Base-by-base conservation (phyloP, 2,113 vertebrate genomes). In the Sprattus sprattus region DNA sequence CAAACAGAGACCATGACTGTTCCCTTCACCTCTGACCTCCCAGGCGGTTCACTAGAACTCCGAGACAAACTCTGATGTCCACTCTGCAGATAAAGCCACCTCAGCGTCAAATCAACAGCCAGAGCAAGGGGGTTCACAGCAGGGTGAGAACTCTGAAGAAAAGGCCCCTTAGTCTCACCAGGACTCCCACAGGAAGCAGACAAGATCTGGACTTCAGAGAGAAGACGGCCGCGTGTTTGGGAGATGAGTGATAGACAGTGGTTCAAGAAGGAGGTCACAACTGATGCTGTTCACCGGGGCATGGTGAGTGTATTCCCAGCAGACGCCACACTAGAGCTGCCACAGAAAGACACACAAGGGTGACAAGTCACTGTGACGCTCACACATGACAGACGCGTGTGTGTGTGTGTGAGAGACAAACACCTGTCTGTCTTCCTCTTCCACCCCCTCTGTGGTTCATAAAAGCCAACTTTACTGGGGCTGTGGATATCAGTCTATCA, bases 61-160 rank as follows among this genome's bases (percentile, higher is more conserved):
- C 4, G 71, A 78, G 32, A 11, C 32, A 10, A 16, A 2, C 71
- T 78, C 83, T 91, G 92, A 90, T 89, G 87, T 86, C 85, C 84
- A 39, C 11, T 39, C 25, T 18, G 28, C 84, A 82, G 87, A 92
- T 89, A 88, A 89, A 82, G 86, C 71, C 32, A 78, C 71, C 71
- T 44, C 71, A 89, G 89, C 83, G 75, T 6, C 4, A 44, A 45
- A 50, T 57, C 81, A 54, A 50, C 80, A 86, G 86, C 0, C 2
- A 82, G 82, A 84, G 82, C 52, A 82, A 88, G 86, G 39, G 49
- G 18, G 75, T 32, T 91, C 54, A 85, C 89, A 91, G 81, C 45
- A 47, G 82, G 52, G 85, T 39, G 82, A 67, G 57, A 89, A 80
- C 84, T 85, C 81, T 83, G 39, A 85, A 28, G 64, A n/a, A 81